Base-by-base conservation (phyloP, 2,888 invertebrate species). In the Drosophila rellima region DNA sequence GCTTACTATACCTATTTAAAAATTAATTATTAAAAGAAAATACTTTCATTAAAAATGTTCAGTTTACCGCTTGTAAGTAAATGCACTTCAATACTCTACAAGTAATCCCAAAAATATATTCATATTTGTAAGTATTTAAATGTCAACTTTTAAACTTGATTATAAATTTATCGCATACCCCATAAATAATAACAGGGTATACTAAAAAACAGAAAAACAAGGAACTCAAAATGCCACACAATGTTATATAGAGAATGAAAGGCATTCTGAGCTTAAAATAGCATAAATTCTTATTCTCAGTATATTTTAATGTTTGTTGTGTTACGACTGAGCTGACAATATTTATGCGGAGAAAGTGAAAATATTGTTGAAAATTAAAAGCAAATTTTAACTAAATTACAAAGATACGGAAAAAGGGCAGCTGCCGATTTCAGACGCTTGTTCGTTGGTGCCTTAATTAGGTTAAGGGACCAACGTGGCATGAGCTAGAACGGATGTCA, bases 381-480 rank as follows among this genome's bases (percentile, higher is more conserved):
- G 69, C 78, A 70, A 83, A 86, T 83, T 78, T 78, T 74, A 70
- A 67, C 66, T 68, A 74, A 71, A 80, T 82, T 82, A 73, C 63
- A 74, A 62, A 67, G 74, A 61, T 56, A 51, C 39, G 39, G 39
- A 61, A 37, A n/a, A 10, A n/a, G 39, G 10, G 23, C 57, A 48
- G 61, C 64, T 62, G 74, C 54, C 59, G 29, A 17, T 56, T 54
- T 40, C 5, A 23, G 29, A 4, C 42, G 62, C 54, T 66, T 51
- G 54, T 71, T 67, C 45, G 65, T 67, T 71, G 80, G 59, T 69
- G 74, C 69, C 78, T 86, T 89, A 90, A 90, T 90, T 89, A 82
- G 88, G 86, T 87, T 86, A 86, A 80, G 80, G 77, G 81, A 73
- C 23, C 59, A 26, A 42, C 39, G 35, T 42, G 33, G 59, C 33